Evolutionary conservation across 2,888 invertebrate genomes (phyloP).

Genomic region (Drosophila percnosoma): DNA sequence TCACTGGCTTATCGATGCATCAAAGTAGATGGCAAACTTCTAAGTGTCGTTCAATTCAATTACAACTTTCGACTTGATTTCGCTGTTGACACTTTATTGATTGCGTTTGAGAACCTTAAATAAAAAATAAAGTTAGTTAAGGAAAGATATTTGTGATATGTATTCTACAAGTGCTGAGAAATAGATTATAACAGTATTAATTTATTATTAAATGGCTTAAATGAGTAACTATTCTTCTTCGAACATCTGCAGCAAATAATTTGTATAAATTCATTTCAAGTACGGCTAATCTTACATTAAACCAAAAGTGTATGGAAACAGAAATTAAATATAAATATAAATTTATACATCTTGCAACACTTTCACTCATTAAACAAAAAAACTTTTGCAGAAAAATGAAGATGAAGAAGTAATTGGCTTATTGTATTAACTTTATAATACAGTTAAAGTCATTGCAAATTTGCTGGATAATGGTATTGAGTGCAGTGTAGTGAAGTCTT

Average conservation of each 20-base stretch:
- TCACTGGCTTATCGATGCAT: constrained; percentile 5
- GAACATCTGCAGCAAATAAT: background rate
- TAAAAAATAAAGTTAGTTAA: background rate
- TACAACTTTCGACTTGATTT: constrained; percentile 34
- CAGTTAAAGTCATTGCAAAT: constrained; percentile 30
- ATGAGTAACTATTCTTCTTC: background rate
- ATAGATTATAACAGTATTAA: background rate
- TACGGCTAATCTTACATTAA: background rate
- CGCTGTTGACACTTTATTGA: constrained; percentile 21
- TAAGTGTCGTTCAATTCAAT: constrained; percentile 32
- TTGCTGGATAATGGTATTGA: constrained; percentile 18
- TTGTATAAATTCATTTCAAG: background rate
- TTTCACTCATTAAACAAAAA: constrained; percentile 29
- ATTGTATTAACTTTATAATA: constrained; percentile 2
- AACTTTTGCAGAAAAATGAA: background rate
- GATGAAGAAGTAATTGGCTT: constrained; percentile 11
- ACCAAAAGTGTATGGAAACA: fast-evolving
- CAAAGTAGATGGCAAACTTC: constrained; percentile 14
- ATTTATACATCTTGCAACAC: constrained; percentile 18
- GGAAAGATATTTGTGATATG: background rate
- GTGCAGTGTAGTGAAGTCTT: constrained; percentile 40
- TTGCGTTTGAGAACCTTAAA: background rate
- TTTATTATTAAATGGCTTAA: background rate
- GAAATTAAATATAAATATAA: background rate
- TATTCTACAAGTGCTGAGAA: background rate